These are phyloP conservation scores for Aphaenogaster ashmeadi DNA, from an alignment of 1,140 invertebrate species.

Conservation along the genomic window DNA sequence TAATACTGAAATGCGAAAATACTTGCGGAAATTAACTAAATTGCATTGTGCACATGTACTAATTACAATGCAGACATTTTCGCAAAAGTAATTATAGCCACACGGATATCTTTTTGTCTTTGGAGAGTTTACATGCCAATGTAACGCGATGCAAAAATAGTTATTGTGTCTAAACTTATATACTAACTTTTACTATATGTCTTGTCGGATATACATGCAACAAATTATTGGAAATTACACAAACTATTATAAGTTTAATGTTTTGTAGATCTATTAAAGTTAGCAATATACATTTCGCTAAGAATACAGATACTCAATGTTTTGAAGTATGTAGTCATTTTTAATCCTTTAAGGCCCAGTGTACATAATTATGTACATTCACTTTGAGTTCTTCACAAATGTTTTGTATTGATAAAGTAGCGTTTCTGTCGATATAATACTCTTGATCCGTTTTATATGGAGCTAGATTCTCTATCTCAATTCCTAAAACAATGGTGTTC, in stretches of 20 bases:
- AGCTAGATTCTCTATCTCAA: too few relatives aligned
- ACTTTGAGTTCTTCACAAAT: too few relatives aligned
- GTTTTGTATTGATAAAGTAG: too few relatives aligned
- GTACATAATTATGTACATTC: too few relatives aligned
- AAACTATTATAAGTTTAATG: conserved; percentile 5
- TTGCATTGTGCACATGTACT: not conserved
- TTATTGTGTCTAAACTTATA: not conserved
- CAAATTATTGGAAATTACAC: conserved; percentile 13
- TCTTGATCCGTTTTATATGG: too few relatives aligned
- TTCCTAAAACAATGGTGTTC: too few relatives aligned
- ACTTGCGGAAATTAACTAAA: conserved; percentile 17
- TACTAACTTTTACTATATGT: conserved; percentile 2
- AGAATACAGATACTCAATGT: not conserved
- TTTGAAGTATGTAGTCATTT: not conserved
- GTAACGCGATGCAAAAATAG: conserved; percentile 8
- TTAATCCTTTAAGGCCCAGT: not conserved
- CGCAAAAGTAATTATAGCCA: conserved; percentile 18
- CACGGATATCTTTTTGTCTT: conserved; percentile 20
- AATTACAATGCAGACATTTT: conserved; percentile 36
- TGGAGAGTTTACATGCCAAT: not conserved
- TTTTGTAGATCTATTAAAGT: conserved; percentile 19
- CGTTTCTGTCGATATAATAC: too few relatives aligned
- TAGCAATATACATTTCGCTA: not conserved
- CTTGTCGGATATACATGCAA: not conserved
- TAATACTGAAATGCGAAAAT: not conserved